phyloP scores from a whole-genome alignment of 2,113 vertebrate genomes.

The Azemiops feae region DNA sequence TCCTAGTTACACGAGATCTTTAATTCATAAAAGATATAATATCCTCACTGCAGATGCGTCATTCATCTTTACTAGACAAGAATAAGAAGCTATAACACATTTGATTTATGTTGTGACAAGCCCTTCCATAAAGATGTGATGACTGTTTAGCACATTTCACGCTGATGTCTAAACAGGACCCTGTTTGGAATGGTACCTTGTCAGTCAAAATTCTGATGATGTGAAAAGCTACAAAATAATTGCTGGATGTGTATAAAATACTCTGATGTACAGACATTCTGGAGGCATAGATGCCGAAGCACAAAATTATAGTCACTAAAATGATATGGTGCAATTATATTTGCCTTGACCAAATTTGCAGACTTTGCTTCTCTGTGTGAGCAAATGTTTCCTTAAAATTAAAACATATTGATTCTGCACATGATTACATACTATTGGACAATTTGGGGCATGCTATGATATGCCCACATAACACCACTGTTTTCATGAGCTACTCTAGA shows the following conservation, averaged over 20 bases:
- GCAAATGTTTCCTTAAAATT: not conserved
- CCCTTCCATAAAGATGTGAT: slow-evolving; percentile 33
- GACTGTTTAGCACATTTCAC: slow-evolving; percentile 50
- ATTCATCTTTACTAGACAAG: slow-evolving; percentile 42
- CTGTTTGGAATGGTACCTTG: slow-evolving; percentile 36
- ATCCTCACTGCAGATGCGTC: not conserved
- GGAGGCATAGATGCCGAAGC: slow-evolving; percentile 8
- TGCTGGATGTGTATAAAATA: slow-evolving; percentile 24
- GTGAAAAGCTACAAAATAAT: slow-evolving; percentile 22
- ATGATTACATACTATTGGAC: not conserved
- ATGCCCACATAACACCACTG: not conserved
- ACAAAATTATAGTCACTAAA: not conserved
- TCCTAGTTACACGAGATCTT: slow-evolving; percentile 2
- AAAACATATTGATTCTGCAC: not conserved
- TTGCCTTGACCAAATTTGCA: not conserved
- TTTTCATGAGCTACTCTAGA: not conserved
- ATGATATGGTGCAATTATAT: not conserved
- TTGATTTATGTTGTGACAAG: slow-evolving; percentile 63
- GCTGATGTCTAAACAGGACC: slow-evolving; percentile 43
- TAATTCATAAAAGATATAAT: slow-evolving; percentile 8
- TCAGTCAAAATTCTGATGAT: slow-evolving; percentile 54
- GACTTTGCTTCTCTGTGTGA: not conserved
- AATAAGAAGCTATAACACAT: slow-evolving; percentile 24
- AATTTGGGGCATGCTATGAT: not conserved
- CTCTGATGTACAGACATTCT: not conserved